These are phyloP conservation scores for Neosalanx taihuensis DNA, from an alignment of 2,797 vertebrate species.

Conservation along the genomic window DNA sequence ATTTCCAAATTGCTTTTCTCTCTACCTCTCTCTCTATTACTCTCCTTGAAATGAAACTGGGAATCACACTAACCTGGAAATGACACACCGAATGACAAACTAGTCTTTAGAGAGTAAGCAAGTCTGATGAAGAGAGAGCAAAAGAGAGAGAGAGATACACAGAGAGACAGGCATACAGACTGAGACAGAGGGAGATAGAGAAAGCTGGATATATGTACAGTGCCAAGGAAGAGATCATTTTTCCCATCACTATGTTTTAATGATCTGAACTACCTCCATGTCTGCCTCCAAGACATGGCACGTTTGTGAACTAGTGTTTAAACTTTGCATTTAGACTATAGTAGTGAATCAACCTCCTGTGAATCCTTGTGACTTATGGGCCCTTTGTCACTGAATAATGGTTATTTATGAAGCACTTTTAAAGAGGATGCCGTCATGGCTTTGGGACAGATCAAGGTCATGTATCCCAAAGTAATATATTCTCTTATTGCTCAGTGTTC, in stretches of 20 bases:
- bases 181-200: slow-evolving; percentile 39
- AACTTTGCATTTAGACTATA: slow-evolving; percentile 14
- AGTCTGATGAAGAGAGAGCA: neutral
- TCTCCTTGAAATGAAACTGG: slow-evolving; percentile 28
- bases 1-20: slow-evolving; percentile 40
- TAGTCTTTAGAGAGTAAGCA: neutral
- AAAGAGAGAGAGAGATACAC: slow-evolving; percentile 21
- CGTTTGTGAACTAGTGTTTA: slow-evolving; percentile 12
- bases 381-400: slow-evolving; percentile 4
- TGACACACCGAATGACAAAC: slow-evolving; percentile 10
- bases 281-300: neutral
- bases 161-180: slow-evolving; percentile 26
- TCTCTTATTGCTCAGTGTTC: neutral
- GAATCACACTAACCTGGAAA: slow-evolving; percentile 24
- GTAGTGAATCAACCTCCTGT: slow-evolving; percentile 14
- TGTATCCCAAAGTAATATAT: neutral
- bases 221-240: neutral
- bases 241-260: neutral
- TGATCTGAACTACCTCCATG: neutral
- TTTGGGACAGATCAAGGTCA: slow-evolving; percentile 16
- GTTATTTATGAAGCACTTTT: slow-evolving; percentile 4
- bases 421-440: slow-evolving; percentile 5
- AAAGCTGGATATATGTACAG: slow-evolving; percentile 24
- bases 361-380: slow-evolving; percentile 8
- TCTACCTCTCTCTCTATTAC: slow-evolving; percentile 12